These are phyloP conservation scores for Capromys pilorides DNA, from an alignment of 2,797 vertebrate genomes.

Conservation along the genomic window DNA sequence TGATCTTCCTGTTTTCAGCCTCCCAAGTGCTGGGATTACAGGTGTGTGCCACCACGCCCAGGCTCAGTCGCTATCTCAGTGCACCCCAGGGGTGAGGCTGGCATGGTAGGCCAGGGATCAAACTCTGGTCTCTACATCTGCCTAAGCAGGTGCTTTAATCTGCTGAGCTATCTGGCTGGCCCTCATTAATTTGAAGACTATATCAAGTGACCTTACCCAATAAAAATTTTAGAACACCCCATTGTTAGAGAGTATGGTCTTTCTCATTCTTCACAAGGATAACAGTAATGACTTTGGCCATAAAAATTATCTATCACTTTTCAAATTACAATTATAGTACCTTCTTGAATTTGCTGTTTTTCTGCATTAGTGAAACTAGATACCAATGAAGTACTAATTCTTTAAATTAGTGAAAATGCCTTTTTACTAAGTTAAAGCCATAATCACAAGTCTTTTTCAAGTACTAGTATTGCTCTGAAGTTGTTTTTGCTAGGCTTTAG, in stretches of 20 bases:
- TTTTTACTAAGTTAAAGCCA: not conserved
- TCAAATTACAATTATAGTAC: not conserved
- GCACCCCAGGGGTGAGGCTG: too few species aligned
- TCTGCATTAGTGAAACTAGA: constrained; percentile 36
- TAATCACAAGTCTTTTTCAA: constrained; percentile 11
- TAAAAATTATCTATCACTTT: constrained; percentile 40
- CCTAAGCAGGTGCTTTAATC: too few species aligned
- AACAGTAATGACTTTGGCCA: not conserved
- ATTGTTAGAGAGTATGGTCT: not conserved
- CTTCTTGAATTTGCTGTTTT: constrained; percentile 27
- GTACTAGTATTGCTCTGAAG: not conserved
- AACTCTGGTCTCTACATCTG: too few species aligned
- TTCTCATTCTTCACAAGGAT: constrained; percentile 38
- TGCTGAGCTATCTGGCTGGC: too few species aligned
- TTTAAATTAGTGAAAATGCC: constrained; percentile 43
- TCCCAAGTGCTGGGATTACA: too few species aligned
- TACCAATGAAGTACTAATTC: not conserved
- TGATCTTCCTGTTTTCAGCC: too few species aligned
- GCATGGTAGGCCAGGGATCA: too few species aligned
- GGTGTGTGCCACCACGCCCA: too few species aligned
- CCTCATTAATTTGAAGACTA: not conserved
- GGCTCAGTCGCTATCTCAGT: too few species aligned
- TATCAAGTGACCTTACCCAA: not conserved
- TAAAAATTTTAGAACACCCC: not conserved
- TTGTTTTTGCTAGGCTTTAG: constrained; percentile 16